Conservation (phyloP, 2,797 vertebrate genomes). For the Leptatherina wallacei region DNA sequence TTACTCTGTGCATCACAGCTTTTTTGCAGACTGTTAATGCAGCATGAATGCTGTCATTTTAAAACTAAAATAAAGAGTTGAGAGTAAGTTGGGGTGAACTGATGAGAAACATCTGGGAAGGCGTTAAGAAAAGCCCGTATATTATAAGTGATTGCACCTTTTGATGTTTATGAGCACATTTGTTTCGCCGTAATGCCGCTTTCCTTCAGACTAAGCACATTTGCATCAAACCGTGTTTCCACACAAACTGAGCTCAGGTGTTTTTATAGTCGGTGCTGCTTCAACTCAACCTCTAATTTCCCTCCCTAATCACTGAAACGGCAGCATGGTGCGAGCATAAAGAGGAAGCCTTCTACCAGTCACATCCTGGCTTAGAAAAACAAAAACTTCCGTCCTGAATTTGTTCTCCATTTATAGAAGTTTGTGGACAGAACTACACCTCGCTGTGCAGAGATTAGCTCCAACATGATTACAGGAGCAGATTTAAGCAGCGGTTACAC, state of each 20-base stretch:
- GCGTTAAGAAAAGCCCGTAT: background rate
- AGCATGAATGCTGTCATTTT: background rate
- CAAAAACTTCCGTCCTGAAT: constrained; percentile 12
- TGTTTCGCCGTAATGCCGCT: background rate
- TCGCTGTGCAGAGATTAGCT: constrained; percentile 22
- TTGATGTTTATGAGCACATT: background rate
- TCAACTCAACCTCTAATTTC: constrained; percentile 18
- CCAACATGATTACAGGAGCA: constrained; percentile 12
- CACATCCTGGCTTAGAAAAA: constrained; percentile 3
- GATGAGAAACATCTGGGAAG: background rate
- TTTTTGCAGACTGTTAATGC: background rate
- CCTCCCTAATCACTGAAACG: constrained; percentile 12
- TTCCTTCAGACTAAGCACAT: background rate
- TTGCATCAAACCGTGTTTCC: background rate
- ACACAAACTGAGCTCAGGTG: constrained; percentile 8
- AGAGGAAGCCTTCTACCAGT: constrained; percentile 1
- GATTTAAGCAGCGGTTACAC: constrained; percentile 11
- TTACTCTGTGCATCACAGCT: background rate
- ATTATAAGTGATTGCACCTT: background rate
- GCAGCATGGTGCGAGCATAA: constrained; percentile 10
- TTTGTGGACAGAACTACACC: background rate
- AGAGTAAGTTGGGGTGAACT: background rate
- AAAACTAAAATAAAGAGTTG: background rate
- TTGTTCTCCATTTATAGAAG: background rate
- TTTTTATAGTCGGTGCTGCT: constrained; percentile 9